These are phyloP conservation scores for Fulica atra DNA, from an alignment of 2,113 vertebrate genomes.

Conservation along the genomic window DNA sequence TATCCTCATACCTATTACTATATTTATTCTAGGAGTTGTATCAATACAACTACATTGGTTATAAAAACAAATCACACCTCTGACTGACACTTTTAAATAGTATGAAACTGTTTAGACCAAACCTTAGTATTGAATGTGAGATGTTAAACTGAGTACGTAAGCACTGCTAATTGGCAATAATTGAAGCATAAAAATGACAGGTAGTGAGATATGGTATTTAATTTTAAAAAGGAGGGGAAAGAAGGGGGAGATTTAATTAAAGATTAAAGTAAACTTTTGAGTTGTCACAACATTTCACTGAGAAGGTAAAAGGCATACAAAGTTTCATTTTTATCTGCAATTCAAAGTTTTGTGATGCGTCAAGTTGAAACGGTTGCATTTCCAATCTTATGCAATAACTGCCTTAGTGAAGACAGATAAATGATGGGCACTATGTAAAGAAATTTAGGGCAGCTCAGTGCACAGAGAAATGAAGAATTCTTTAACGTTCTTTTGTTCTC, in stretches of 20 bases:
- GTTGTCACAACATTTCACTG: neutral
- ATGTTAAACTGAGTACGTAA: neutral
- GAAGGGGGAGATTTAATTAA: neutral
- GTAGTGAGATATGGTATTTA: neutral
- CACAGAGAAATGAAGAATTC: neutral
- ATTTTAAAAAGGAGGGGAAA: neutral
- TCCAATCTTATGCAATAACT: neutral
- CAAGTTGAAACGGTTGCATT: neutral
- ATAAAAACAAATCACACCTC: neutral
- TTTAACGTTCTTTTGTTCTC: neutral
- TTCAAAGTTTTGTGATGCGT: neutral
- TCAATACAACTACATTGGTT: neutral
- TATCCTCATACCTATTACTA: neutral
- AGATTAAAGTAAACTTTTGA: neutral
- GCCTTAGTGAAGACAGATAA: neutral
- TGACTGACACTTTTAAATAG: constrained; percentile 36
- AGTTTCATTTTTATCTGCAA: neutral
- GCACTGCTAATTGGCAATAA: constrained; percentile 5
- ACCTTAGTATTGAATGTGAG: neutral
- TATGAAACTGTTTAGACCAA: neutral
- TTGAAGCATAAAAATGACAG: neutral
- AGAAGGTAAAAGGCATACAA: neutral
- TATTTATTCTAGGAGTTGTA: neutral
- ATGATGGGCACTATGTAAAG: neutral
- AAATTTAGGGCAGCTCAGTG: neutral